Evolutionary conservation across 2,797 vertebrate species (phyloP).

Genomic region (Tamandua tetradactyla): DNA sequence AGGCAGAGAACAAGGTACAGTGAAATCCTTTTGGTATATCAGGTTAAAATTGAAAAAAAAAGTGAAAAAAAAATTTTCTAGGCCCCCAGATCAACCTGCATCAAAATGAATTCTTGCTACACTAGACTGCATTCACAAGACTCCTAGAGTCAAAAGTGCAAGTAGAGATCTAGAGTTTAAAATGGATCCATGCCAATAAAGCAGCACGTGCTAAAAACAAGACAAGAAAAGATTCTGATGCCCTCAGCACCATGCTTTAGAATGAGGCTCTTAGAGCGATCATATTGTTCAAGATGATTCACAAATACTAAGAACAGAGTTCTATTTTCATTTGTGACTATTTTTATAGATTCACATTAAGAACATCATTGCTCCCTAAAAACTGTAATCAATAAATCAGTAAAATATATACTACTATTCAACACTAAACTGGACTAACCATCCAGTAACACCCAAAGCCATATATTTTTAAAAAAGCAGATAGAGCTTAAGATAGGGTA

Average conservation of each 20-base stretch:
- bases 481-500: background rate
- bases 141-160: background rate
- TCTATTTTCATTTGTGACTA: background rate
- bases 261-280: background rate
- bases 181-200: background rate
- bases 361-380: background rate
- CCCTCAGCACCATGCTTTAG: background rate
- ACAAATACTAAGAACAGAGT: background rate
- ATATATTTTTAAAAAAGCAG: constrained; percentile 9
- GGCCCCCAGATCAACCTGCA: background rate
- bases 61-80: constrained; percentile 42
- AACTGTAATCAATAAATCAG: background rate
- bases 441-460: background rate
- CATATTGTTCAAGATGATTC: background rate
- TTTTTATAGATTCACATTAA: background rate
- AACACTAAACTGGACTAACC: background rate
- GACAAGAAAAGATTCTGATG: background rate
- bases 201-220: background rate
- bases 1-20: background rate
- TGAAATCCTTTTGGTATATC: background rate
- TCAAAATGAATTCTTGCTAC: constrained; percentile 38
- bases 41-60: constrained; percentile 6
- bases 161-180: background rate
- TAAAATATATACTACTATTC: background rate
- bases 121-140: background rate